Evolutionary conservation across 2,113 vertebrate genomes (phyloP).

Genomic region (Tiliqua scincoides): DNA sequence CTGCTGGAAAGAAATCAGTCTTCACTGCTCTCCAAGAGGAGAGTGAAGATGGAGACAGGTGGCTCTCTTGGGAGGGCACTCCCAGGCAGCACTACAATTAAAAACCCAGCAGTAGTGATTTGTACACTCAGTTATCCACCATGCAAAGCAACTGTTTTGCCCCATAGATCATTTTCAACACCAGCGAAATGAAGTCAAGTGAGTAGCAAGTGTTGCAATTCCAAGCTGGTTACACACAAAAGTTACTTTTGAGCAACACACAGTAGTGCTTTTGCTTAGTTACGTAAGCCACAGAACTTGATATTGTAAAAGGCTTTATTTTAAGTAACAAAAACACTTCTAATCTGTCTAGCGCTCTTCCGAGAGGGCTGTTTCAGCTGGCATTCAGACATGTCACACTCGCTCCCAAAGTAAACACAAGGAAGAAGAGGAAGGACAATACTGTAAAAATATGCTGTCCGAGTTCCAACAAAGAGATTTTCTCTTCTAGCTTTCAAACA

Average conservation of each 20-base stretch:
- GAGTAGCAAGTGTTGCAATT: neutral
- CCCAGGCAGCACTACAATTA: no score
- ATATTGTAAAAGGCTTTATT: neutral
- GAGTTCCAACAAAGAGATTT: neutral
- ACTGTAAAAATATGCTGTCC: no score
- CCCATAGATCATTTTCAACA: neutral
- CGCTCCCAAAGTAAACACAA: neutral
- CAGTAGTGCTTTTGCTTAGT: neutral
- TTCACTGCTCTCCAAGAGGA: no score
- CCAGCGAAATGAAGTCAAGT: neutral
- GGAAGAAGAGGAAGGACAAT: no score
- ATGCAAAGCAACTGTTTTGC: no score
- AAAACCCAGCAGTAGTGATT: no score
- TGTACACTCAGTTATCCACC: no score
- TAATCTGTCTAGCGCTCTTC: neutral
- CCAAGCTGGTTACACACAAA: neutral
- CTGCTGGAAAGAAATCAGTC: no score
- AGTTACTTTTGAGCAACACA: neutral
- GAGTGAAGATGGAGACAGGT: no score
- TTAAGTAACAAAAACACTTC: neutral
- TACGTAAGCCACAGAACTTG: neutral
- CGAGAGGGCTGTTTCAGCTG: neutral
- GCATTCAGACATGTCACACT: neutral
- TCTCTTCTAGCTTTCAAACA: neutral
- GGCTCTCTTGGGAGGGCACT: no score